Conservation (phyloP, 2,888 invertebrate genomes). For the Mythimna pallens region DNA sequence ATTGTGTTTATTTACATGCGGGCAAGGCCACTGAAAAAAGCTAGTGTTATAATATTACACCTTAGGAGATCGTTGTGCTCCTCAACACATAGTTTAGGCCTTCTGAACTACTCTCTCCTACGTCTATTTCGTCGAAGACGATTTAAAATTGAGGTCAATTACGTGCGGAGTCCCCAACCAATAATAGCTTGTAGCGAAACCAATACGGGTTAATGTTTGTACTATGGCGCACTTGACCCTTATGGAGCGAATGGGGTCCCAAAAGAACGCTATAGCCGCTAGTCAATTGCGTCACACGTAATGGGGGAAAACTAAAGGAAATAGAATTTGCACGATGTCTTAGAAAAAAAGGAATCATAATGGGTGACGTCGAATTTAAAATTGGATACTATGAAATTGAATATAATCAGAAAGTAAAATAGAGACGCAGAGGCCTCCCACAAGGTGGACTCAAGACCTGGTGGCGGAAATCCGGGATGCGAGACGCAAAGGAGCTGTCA, state of each 20-base stretch:
- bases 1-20: no score
- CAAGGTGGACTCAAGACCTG: no score
- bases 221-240: constrained; percentile 40
- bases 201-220: constrained; percentile 60
- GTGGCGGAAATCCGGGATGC: no score
- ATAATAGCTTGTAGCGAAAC: constrained; percentile 59
- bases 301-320: not conserved
- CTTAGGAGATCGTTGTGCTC: no score
- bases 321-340: not conserved
- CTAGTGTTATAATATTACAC: no score
- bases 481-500: no score
- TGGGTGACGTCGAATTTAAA: not conserved
- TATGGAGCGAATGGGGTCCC: constrained; percentile 27
- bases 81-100: not conserved
- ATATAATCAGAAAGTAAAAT: no score
- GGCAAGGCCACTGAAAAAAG: no score
- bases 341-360: not conserved
- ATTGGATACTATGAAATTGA: not conserved
- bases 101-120: constrained; percentile 17
- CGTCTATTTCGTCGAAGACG: constrained; percentile 46
- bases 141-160: constrained; percentile 72
- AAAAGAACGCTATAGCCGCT: constrained; percentile 27
- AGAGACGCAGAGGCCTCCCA: no score
- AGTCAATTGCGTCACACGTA: constrained; percentile 7
- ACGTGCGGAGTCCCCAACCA: constrained; percentile 60